These are phyloP conservation scores for Microtus pennsylvanicus DNA, from an alignment of 2,113 vertebrate species.

Conservation along the genomic window DNA sequence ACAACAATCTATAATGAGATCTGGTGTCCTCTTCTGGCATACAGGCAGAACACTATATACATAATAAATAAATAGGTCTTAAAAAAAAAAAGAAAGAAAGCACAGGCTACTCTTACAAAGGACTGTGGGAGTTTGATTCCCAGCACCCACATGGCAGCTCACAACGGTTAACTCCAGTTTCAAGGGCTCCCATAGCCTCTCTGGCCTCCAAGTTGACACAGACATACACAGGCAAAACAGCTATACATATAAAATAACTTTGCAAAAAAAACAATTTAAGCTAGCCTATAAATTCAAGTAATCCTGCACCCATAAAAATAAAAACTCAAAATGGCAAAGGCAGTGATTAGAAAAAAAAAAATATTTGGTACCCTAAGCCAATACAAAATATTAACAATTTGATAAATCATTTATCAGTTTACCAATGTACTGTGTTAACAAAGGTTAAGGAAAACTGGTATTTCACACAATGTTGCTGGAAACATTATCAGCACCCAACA, in stretches of 20 bases:
- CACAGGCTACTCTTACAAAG: background rate
- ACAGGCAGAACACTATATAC: no score
- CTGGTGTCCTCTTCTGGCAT: no score
- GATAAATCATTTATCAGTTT: conserved; percentile 16
- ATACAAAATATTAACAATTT: conserved; percentile 22
- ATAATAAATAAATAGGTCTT: no score
- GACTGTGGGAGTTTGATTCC: background rate
- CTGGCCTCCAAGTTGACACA: background rate
- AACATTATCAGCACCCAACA: background rate
- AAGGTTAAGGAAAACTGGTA: conserved; percentile 1
- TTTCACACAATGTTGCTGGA: background rate
- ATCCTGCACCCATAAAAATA: background rate
- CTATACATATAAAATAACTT: background rate
- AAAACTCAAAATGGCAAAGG: background rate
- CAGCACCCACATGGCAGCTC: background rate
- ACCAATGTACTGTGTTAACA: background rate
- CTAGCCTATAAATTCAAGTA: background rate
- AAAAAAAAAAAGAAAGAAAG: background rate
- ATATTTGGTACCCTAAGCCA: background rate
- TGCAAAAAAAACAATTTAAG: background rate
- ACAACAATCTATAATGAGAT: no score
- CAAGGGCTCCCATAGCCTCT: background rate
- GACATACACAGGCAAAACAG: background rate
- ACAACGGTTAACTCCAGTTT: background rate
- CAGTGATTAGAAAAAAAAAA: background rate